Percentiles rank a stretch among this genome's conserved stretches.
phyloP scores from a whole-genome alignment of 2,888 invertebrate genomes.

The Cantharis lateralis region DNA sequence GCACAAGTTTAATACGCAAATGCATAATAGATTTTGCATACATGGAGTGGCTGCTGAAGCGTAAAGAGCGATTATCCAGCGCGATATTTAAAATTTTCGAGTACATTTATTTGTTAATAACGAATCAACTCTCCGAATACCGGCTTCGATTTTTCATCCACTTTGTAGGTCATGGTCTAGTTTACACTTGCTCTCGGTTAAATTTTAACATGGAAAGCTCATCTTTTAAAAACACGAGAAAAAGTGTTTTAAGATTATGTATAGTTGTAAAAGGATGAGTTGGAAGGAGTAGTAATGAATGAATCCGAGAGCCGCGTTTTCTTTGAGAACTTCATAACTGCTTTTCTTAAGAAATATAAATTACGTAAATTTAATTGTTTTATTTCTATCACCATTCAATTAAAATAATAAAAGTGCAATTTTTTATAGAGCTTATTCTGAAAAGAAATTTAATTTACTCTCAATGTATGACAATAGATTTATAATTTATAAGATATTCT shows the following conservation, averaged over 20 bases:
- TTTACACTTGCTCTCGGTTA: conserved; percentile 53
- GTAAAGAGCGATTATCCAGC: conserved; percentile 31
- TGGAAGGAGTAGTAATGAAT: conserved; percentile 37
- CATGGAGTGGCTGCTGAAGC: conserved; percentile 36
- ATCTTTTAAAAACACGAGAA: conserved; percentile 53
- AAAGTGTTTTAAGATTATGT: conserved; percentile 38
- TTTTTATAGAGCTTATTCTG: not conserved
- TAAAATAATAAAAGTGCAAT: not conserved
- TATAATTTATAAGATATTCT: not conserved
- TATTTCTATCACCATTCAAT: not conserved
- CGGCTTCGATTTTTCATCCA: conserved; percentile 27
- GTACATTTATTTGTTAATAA: conserved; percentile 23
- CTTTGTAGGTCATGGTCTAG: conserved; percentile 54
- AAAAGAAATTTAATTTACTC: not conserved
- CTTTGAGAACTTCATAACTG: not conserved
- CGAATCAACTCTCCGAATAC: conserved; percentile 8
- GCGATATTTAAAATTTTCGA: conserved; percentile 26
- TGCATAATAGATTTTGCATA: conserved; percentile 26
- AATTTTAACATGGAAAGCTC: conserved; percentile 56
- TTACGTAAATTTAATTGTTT: not conserved
- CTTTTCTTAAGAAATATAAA: not conserved
- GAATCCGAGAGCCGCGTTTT: conserved; percentile 29
- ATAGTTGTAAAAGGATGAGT: conserved; percentile 36
- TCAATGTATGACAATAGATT: not conserved
- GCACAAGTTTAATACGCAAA: conserved; percentile 22